Base-by-base conservation (phyloP, 2,797 vertebrate genomes). In the Micrastur ruficollis region DNA sequence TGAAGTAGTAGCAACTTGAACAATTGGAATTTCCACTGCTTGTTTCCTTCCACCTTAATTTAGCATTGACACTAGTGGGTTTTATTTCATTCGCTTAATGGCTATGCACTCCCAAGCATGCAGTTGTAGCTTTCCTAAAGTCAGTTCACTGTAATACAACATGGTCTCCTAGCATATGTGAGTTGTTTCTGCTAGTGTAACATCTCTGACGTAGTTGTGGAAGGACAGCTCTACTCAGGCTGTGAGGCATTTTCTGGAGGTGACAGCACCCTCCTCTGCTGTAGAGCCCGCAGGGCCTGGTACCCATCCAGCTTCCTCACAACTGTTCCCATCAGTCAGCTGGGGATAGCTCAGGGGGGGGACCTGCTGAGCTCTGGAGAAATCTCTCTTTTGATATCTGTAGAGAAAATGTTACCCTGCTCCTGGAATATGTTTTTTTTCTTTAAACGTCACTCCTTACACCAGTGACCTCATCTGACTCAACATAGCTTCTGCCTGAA, bases 11-110 rank as follows among this genome's bases (percentile, higher is more conserved):
- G 44, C 49, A 75, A 3, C 65, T 47, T n/a, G 15, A 89, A 95
- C 76, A 97, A 81, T 15, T 90, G 96, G 81, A 95, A 70, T 95
- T 95, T 97, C 94, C 95, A 93, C 93, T 32, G 81, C 95, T 96
- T 86, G 59, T 90, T 95, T 95, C 83, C 86, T 93, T 86, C 81
- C 83, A 58, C 79, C 84, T 93, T 73, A 78, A 92, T 92, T 94
- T 96, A 90, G 81, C 73, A 8, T 20, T 42, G 74, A 52, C 67
- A 31, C 47, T 27, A 8, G 34, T 29, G 74, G 46, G 12, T 94
- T 94, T 89, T 89, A 42, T 95, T 96, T 86, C 83, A 89, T 95
- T 94, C 55, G 38, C 47, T 73, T 46, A 4, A 47, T 21, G 59
- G 56, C 59, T n/a, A 1, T 92, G 88, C 26, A 6, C 82, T 96